Base-by-base conservation (phyloP, 2,888 invertebrate species). In the Melangyna quadrimaculata region DNA sequence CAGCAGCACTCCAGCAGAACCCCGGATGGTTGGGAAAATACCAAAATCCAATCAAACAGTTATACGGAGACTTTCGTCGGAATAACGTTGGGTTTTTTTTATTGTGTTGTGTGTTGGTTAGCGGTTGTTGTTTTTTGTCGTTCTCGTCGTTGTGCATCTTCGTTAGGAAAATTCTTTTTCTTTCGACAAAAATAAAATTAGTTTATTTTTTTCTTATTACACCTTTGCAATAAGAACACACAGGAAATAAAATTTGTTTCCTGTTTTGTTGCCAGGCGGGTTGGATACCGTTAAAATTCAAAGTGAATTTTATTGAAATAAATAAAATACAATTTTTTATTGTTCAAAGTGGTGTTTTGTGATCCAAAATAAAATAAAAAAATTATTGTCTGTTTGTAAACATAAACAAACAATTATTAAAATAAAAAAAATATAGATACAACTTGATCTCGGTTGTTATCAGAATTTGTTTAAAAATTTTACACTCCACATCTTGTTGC, bases 21-120 rank as follows among this genome's bases (percentile, higher is more conserved):
- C 78, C 81, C 61, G 77, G 86, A 51, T 77, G 40, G 81, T 43
- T 77, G 55, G 86, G 73, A 65, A 77, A 77, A 81, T 51, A 72
- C 48, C 24, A 35, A 77, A 80, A 70, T 59, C 72, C 80, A 72
- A 77, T 74, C 40, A 72, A 86, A 86, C 86, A 86, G 86, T 86
- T 86, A 81, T 81, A 81, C 71, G 81, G 86, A 69, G 86, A 73
- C 86, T 73, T 73, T 81, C 69, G 86, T 80, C 77, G 86, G 80
- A 73, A 37, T 73, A 77, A 61, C 72, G 45, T 86, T 77, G 86
- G 5, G 1, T 27, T 29, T 9, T 35, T 24, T 32, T 57, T 14
- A 0, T 55, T 10, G n/a, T 72, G 71, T 61, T n/a, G n/a, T n/a
- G n/a, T n/a, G n/a, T n/a, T n/a, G n/a, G n/a, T n/a, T n/a, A n/a